These are phyloP conservation scores for Archivesica marissinica DNA, from an alignment of 1,140 invertebrate species.

Conservation along the genomic window DNA sequence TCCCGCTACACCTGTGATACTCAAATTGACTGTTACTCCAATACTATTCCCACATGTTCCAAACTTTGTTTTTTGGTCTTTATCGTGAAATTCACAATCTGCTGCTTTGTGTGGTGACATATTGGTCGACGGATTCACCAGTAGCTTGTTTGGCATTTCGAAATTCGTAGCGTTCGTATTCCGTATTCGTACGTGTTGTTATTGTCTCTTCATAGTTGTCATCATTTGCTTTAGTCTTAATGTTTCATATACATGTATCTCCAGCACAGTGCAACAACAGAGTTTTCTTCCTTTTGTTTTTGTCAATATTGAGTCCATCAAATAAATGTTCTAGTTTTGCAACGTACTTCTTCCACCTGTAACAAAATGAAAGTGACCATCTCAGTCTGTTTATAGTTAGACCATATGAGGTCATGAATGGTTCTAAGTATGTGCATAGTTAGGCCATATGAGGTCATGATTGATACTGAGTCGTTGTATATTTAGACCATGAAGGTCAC, in stretches of 20 bases:
- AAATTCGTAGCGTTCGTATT: background rate
- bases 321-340: constrained; percentile 14
- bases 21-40: too few relatives aligned
- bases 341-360: background rate
- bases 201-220: background rate
- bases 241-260: background rate
- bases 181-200: background rate
- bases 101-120: background rate
- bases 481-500: too few relatives aligned
- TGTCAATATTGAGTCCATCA: constrained; percentile 1
- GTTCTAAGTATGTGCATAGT: too few relatives aligned
- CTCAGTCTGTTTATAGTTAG: too few relatives aligned
- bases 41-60: too few relatives aligned
- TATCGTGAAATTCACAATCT: background rate
- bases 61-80: background rate
- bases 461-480: too few relatives aligned
- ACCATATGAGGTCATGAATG: too few relatives aligned
- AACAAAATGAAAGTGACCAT: too few relatives aligned
- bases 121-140: background rate
- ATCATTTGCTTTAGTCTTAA: background rate
- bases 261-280: constrained; percentile 1
- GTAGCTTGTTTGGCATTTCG: background rate
- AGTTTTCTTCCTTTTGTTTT: constrained; percentile 2
- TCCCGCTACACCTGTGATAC: too few relatives aligned
- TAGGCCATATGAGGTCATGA: too few relatives aligned